These are phyloP conservation scores for Periophthalmodon schlosseri DNA, from an alignment of 2,113 vertebrate genomes.

Conservation along the genomic window DNA sequence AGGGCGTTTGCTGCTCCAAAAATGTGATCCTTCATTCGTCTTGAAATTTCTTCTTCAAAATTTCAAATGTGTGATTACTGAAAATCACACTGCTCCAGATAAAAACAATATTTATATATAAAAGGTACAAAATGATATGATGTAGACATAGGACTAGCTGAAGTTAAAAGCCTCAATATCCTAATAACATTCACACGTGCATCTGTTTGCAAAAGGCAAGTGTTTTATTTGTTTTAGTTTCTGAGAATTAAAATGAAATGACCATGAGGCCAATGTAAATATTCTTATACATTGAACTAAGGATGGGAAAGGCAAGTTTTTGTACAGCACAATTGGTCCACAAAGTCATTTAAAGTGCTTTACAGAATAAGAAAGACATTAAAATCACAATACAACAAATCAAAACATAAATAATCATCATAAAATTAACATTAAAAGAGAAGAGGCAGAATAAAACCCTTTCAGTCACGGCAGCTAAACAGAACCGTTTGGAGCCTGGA, in stretches of 20 bases:
- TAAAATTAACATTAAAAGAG: too few species aligned
- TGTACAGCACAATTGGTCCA: too few species aligned
- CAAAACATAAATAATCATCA: too few species aligned
- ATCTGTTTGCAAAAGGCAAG: neutral
- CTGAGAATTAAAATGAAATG: neutral
- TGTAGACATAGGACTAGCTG: neutral
- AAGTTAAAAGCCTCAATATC: neutral
- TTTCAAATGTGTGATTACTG: constrained; percentile 55
- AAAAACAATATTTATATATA: constrained; percentile 33
- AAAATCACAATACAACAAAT: too few species aligned
- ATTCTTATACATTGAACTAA: neutral
- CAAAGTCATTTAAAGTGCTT: too few species aligned
- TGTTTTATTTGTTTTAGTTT: neutral
- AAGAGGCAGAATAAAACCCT: too few species aligned
- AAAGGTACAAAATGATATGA: neutral
- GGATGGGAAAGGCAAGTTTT: too few species aligned
- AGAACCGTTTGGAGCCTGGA: too few species aligned
- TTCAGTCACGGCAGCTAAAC: too few species aligned
- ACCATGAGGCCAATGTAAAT: neutral
- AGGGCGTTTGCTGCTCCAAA: constrained; percentile 53
- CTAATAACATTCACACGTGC: too few species aligned
- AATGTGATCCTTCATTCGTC: constrained; percentile 47
- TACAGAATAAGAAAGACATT: too few species aligned
- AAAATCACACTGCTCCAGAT: constrained; percentile 40
- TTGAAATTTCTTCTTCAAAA: constrained; percentile 46